These are phyloP conservation scores for Augochlora pura DNA, from an alignment of 1,140 invertebrate species.

Conservation along the genomic window DNA sequence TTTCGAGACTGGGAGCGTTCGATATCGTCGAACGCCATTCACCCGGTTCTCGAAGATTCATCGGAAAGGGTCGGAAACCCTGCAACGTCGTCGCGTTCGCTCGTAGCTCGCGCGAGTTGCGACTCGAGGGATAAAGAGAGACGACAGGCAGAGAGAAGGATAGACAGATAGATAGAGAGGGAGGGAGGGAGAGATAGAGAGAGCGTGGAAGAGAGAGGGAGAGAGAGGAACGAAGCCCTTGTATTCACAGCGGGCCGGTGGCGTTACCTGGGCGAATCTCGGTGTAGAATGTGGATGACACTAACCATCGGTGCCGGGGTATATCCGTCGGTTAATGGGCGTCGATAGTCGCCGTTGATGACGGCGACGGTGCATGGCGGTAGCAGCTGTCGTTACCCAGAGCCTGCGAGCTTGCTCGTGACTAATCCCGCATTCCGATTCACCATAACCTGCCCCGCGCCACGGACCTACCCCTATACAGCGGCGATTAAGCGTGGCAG, in stretches of 20 bases:
- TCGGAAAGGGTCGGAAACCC: slow-evolving; percentile 34
- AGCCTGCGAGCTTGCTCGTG: slow-evolving; percentile 71
- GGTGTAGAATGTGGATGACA: slow-evolving; percentile 35
- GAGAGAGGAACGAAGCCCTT: slow-evolving; percentile 30
- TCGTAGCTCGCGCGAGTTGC: too few relatives aligned
- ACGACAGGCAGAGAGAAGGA: too few relatives aligned
- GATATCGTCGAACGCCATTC: slow-evolving; percentile 35
- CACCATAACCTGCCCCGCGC: slow-evolving; percentile 65
- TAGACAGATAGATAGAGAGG: too few relatives aligned
- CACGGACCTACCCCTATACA: slow-evolving; percentile 60
- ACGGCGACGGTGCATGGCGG: slow-evolving; percentile 62
- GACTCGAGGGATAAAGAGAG: too few relatives aligned
- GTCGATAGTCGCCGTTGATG: slow-evolving; percentile 63
- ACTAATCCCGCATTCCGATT: slow-evolving; percentile 77
- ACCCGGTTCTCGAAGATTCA: slow-evolving; percentile 36
- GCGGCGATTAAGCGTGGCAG: slow-evolving; percentile 70
- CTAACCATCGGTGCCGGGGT: slow-evolving; percentile 48
- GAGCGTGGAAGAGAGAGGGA: too few relatives aligned
- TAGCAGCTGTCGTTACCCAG: slow-evolving; percentile 78
- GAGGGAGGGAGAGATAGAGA: too few relatives aligned
- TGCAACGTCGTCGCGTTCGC: slow-evolving; percentile 19
- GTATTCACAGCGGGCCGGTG: slow-evolving; percentile 32
- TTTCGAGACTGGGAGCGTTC: slow-evolving; percentile 2
- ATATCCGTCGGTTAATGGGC: slow-evolving; percentile 57
- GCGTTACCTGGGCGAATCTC: slow-evolving; percentile 34